phyloP scores from a whole-genome alignment of 2,888 invertebrate species.

The Slavum lentiscoides region DNA sequence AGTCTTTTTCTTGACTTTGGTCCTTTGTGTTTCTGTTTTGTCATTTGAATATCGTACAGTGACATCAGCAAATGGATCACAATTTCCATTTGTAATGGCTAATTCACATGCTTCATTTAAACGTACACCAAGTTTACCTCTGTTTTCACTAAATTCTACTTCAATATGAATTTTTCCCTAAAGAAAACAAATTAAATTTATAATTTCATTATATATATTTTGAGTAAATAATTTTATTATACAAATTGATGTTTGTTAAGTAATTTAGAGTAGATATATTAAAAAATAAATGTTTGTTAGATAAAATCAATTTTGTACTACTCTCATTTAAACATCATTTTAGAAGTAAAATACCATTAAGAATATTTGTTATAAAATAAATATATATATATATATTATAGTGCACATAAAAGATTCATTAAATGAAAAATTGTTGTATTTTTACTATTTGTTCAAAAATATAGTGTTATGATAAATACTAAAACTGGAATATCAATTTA shows the following conservation, averaged over 20 bases:
- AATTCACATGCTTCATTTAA: slow-evolving; percentile 85
- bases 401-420: too few relatives aligned
- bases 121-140: slow-evolving; percentile 58
- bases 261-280: too few relatives aligned
- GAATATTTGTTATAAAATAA: too few relatives aligned
- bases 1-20: slow-evolving; percentile 87
- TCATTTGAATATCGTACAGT: slow-evolving; percentile 80
- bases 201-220: neutral
- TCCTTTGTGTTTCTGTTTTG: slow-evolving; percentile 76
- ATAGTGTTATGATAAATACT: too few relatives aligned
- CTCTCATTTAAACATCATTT: too few relatives aligned
- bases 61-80: slow-evolving; percentile 86
- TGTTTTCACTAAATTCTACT: slow-evolving; percentile 66
- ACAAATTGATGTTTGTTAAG: too few relatives aligned
- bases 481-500: neutral
- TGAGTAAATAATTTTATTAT: neutral
- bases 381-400: too few relatives aligned
- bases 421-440: too few relatives aligned
- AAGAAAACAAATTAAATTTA: slow-evolving; percentile 38
- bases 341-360: too few relatives aligned
- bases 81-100: slow-evolving; percentile 85
- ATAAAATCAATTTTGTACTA: too few relatives aligned
- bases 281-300: too few relatives aligned
- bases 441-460: neutral
- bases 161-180: slow-evolving; percentile 79